Evolutionary conservation across 1,140 invertebrate species (phyloP).

Genomic region (Doryteuthis pealeii): DNA sequence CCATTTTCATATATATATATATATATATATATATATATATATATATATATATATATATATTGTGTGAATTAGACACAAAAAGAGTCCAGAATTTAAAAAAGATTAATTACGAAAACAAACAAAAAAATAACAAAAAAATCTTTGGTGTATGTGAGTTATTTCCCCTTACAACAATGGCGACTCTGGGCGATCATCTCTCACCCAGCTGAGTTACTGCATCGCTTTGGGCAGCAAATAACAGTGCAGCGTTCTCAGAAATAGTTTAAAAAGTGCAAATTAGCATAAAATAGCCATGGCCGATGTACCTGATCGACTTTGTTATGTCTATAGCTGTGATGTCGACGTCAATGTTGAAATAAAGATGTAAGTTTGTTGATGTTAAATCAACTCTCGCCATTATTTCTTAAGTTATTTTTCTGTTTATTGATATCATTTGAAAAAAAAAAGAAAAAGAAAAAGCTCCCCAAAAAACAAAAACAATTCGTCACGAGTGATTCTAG

Average conservation of each 20-base stretch:
- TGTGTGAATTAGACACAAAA: no score
- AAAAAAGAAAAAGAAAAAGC: no score
- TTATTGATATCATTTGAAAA: no score
- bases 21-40: no score
- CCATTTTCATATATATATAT: no score
- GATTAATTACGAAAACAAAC: not conserved
- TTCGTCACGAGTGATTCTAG: no score
- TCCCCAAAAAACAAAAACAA: no score
- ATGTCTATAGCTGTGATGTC: slow-evolving; percentile 87
- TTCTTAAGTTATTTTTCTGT: no score
- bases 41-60: no score
- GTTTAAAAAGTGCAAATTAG: not conserved
- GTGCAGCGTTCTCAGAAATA: not conserved
- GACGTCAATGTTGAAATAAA: slow-evolving; percentile 87
- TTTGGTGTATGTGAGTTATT: not conserved
- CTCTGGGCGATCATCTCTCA: not conserved
- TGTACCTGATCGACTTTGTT: slow-evolving; percentile 50
- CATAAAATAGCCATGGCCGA: slow-evolving; percentile 13
- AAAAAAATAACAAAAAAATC: not conserved
- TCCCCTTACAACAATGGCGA: not conserved
- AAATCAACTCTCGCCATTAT: not conserved
- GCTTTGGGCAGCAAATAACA: not conserved
- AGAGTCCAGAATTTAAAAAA: no score
- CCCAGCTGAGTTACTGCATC: not conserved
- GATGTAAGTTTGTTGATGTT: slow-evolving; percentile 71